These are phyloP conservation scores for Adineta ricciae DNA, from an alignment of 2,888 invertebrate species.

Conservation along the genomic window DNA sequence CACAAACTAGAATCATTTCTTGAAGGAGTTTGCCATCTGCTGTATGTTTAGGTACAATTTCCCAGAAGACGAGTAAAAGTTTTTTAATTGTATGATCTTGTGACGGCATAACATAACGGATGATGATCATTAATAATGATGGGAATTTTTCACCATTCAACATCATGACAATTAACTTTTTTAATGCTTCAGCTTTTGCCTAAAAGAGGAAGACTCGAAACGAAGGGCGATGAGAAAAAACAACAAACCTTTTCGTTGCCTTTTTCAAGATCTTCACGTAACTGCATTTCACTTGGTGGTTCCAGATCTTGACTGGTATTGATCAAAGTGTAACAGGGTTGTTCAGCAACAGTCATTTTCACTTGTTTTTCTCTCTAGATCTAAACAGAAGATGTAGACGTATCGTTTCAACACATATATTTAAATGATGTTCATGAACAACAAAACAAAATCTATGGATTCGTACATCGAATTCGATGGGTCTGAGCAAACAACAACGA, in stretches of 20 bases:
- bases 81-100: slow-evolving; percentile 90
- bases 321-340: slow-evolving; percentile 92
- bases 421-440: too few species aligned
- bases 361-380: background rate
- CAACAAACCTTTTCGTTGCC: slow-evolving; percentile 38
- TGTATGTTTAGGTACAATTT: slow-evolving; percentile 93
- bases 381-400: too few species aligned
- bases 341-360: slow-evolving; percentile 57
- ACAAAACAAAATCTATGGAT: too few species aligned
- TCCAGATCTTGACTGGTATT: slow-evolving; percentile 82
- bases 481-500: too few species aligned
- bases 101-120: slow-evolving; percentile 54
- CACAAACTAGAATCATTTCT: slow-evolving; percentile 98
- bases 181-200: slow-evolving; percentile 77
- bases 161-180: slow-evolving; percentile 85
- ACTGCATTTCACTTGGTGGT: slow-evolving; percentile 85
- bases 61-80: slow-evolving; percentile 91
- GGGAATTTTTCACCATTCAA: slow-evolving; percentile 86
- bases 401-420: too few species aligned
- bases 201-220: too few species aligned
- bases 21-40: slow-evolving; percentile 54
- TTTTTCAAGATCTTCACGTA: slow-evolving; percentile 77
- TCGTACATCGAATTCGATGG: too few species aligned
- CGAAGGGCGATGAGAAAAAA: too few species aligned
- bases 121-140: slow-evolving; percentile 88